Evolutionary conservation across 2,888 invertebrate genomes (phyloP).

Genomic region (Leucophenga maculata): DNA sequence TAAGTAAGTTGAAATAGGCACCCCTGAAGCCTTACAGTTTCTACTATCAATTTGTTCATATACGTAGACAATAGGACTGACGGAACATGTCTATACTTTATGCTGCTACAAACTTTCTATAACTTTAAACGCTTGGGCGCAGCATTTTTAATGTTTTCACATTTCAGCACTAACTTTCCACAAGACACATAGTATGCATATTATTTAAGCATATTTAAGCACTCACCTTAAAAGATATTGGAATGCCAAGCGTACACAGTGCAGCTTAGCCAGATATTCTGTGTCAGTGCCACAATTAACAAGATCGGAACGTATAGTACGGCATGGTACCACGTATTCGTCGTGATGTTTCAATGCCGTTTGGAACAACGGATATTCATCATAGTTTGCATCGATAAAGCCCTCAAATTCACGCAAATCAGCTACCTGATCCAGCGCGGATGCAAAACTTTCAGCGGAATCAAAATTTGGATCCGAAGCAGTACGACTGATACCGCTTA

Average conservation of each 20-base stretch:
- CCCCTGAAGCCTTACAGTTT: too few species aligned
- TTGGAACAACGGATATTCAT: constrained; percentile 88
- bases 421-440: constrained; percentile 93
- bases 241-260: constrained; percentile 92
- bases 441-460: constrained; percentile 95
- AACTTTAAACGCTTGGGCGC: too few species aligned
- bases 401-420: constrained; percentile 92
- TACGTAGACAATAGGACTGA: too few species aligned
- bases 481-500: constrained; percentile 63
- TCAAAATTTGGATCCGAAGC: constrained; percentile 79
- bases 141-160: too few species aligned
- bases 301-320: constrained; percentile 87
- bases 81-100: too few species aligned
- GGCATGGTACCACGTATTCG: constrained; percentile 72
- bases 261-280: constrained; percentile 96
- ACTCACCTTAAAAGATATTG: constrained; percentile 79
- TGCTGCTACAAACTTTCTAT: too few species aligned
- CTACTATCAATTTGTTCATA: too few species aligned
- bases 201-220: neutral
- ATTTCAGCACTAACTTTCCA: too few species aligned
- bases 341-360: constrained; percentile 88
- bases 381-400: constrained; percentile 85
- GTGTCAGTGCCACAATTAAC: constrained; percentile 91
- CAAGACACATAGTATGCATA: too few species aligned
- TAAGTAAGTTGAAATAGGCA: too few species aligned